Percentiles rank a stretch among this genome's conserved stretches.
These are phyloP conservation scores for Hipparchia semele DNA, from an alignment of 2,888 invertebrate species.

Conservation along the genomic window DNA sequence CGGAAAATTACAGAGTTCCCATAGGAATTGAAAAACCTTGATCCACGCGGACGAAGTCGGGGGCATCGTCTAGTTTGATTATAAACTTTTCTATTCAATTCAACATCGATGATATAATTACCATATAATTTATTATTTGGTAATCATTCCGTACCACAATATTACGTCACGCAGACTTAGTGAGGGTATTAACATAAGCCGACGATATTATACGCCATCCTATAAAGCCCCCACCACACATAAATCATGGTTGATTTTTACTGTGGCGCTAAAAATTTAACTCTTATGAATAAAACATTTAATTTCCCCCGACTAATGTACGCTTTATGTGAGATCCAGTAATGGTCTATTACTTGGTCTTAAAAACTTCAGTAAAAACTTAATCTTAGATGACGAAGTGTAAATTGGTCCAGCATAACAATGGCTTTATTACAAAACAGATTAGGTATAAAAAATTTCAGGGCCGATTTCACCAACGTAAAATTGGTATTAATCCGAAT, in stretches of 20 bases:
- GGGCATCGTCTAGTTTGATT: too few relatives aligned
- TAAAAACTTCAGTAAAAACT: neutral
- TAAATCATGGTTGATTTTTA: slow-evolving; percentile 62
- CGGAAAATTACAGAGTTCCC: too few relatives aligned
- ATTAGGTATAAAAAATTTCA: too few relatives aligned
- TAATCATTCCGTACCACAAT: neutral
- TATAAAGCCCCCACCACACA: slow-evolving; percentile 47
- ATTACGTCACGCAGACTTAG: slow-evolving; percentile 22
- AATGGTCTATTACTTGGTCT: slow-evolving; percentile 19
- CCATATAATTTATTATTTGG: slow-evolving; percentile 10
- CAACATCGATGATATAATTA: neutral
- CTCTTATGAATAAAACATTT: slow-evolving; percentile 75
- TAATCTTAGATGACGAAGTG: neutral
- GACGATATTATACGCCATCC: slow-evolving; percentile 14
- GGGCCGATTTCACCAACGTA: too few relatives aligned
- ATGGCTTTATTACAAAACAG: neutral
- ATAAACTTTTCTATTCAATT: too few relatives aligned
- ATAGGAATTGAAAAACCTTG: too few relatives aligned
- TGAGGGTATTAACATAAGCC: slow-evolving; percentile 36
- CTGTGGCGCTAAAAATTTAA: slow-evolving; percentile 63
- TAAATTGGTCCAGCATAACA: neutral
- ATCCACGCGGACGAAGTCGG: too few relatives aligned
- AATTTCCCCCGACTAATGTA: slow-evolving; percentile 55
- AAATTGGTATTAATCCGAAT: too few relatives aligned
- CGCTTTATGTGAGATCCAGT: slow-evolving; percentile 39